These are phyloP conservation scores for Idaea aversata DNA, from an alignment of 2,888 invertebrate genomes.

Conservation along the genomic window DNA sequence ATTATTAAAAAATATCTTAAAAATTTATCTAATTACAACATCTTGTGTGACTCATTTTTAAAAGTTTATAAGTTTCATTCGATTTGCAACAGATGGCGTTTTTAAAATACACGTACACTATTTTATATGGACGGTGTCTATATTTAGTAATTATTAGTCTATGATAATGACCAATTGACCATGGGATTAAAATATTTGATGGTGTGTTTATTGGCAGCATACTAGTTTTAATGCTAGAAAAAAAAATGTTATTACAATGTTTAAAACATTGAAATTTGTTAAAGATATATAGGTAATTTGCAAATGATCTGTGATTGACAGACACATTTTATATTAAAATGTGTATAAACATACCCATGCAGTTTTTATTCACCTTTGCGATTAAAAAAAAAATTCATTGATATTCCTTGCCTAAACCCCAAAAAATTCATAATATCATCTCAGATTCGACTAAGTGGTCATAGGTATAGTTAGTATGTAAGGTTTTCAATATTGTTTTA, in stretches of 20 bases:
- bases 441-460: conserved; percentile 15
- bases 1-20: no score
- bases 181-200: no score
- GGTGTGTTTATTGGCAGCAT: background rate
- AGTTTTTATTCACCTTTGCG: conserved; percentile 54
- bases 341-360: conserved; percentile 52
- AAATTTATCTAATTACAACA: no score
- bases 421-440: background rate
- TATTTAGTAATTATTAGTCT: no score
- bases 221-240: background rate
- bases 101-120: no score
- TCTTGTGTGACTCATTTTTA: no score
- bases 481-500: conserved; percentile 44
- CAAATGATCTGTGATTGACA: conserved; percentile 63
- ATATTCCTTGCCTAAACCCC: background rate
- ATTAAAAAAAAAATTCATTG: conserved; percentile 4
- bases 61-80: no score
- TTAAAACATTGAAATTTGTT: conserved; percentile 15
- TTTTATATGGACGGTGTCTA: no score
- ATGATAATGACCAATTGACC: no score
- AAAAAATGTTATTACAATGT: background rate
- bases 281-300: conserved; percentile 25
- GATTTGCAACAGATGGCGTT: no score
- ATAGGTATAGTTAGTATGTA: conserved; percentile 28
- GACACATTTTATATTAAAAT: conserved; percentile 78